These are phyloP conservation scores for Nannobrachium achirus DNA, from an alignment of 2,113 vertebrate genomes.

Conservation along the genomic window DNA sequence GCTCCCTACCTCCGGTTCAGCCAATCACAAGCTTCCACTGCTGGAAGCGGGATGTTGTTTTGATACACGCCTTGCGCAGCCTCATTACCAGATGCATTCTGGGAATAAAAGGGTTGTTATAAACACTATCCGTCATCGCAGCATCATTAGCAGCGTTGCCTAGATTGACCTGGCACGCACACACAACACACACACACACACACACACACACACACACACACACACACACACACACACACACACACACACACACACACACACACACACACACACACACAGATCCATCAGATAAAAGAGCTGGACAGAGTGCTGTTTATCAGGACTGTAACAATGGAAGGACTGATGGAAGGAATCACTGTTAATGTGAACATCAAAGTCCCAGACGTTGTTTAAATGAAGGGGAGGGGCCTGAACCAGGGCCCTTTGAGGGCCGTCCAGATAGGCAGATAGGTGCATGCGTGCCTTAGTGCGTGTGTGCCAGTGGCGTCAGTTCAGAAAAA, in stretches of 20 bases:
- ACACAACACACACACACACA: neutral
- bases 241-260: neutral
- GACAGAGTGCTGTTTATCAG: neutral
- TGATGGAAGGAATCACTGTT: neutral
- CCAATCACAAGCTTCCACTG: too few relatives aligned
- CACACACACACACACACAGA: neutral
- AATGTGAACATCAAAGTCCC: constrained; percentile 1
- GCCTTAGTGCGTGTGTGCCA: neutral
- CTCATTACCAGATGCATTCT: neutral
- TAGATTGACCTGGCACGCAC: neutral
- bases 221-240: neutral
- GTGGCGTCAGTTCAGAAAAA: too few relatives aligned
- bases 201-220: neutral
- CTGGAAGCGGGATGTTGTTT: too few relatives aligned
- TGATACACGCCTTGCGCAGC: too few relatives aligned
- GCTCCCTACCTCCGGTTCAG: too few relatives aligned
- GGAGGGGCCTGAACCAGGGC: neutral
- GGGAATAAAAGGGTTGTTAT: too few relatives aligned
- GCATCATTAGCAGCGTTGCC: neutral
- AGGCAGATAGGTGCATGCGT: neutral
- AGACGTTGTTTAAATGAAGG: neutral
- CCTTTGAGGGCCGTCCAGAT: neutral
- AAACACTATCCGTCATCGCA: neutral
- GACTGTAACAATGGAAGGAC: constrained; percentile 2
- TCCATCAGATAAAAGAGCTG: neutral